Evolutionary conservation across 1,140 invertebrate species (phyloP).

Genomic region (Euglossa dilemma): DNA sequence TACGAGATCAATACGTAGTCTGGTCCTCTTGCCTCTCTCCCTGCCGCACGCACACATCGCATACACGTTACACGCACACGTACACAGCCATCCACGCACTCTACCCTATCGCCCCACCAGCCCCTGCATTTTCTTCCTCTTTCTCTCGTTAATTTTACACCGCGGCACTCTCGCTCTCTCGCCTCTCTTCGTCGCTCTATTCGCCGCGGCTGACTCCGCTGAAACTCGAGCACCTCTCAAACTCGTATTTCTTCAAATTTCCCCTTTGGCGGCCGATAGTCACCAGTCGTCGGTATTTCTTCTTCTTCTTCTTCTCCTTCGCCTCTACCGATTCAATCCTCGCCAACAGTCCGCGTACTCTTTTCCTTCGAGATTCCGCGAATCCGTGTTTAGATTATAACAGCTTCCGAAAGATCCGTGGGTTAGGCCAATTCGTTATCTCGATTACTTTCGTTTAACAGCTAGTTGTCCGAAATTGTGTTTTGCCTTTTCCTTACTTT

Average conservation of each 20-base stretch:
- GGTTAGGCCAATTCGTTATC: neutral
- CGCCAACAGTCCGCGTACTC: neutral
- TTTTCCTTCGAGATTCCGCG: slow-evolving; percentile 42
- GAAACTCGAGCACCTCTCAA: slow-evolving; percentile 21
- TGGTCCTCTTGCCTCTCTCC: slow-evolving; percentile 50
- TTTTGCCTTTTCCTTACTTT: too few relatives aligned
- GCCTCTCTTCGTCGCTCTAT: neutral
- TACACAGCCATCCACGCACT: neutral
- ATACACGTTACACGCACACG: neutral
- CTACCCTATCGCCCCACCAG: too few relatives aligned
- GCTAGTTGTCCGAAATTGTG: too few relatives aligned
- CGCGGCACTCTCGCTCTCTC: neutral
- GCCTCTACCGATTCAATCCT: neutral
- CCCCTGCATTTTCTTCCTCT: neutral
- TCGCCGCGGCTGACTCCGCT: neutral
- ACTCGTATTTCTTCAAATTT: slow-evolving; percentile 34
- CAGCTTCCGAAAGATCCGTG: neutral
- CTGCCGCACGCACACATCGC: slow-evolving; percentile 1
- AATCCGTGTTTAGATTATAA: slow-evolving; percentile 55
- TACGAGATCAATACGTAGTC: slow-evolving; percentile 74
- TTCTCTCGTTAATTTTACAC: neutral
- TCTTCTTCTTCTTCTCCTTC: slow-evolving; percentile 19
- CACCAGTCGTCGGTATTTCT: neutral
- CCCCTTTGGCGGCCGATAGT: slow-evolving; percentile 23
- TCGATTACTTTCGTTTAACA: neutral